Conservation (phyloP, 2,888 invertebrate genomes). For the Harpalus rufipes region DNA sequence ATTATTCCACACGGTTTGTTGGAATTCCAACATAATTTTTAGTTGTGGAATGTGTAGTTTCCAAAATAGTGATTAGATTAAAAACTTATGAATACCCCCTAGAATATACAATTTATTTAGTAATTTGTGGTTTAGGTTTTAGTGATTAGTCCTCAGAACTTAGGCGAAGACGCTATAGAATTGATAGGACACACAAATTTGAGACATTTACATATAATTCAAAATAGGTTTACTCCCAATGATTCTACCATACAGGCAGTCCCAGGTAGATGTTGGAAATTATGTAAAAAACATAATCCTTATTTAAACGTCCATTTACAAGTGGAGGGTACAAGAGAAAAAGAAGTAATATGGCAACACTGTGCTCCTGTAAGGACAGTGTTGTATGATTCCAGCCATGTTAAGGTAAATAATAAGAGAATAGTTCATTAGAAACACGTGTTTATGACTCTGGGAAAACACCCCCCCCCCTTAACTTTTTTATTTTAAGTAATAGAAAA, state of each 20-base stretch:
- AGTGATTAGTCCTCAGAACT: conserved; percentile 85
- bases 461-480: too few relatives aligned
- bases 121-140: conserved; percentile 77
- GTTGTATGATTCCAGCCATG: conserved; percentile 82
- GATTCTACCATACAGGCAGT: conserved; percentile 79
- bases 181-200: conserved; percentile 83
- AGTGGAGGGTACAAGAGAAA: conserved; percentile 81
- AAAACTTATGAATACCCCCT: too few relatives aligned
- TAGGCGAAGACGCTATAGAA: conserved; percentile 85
- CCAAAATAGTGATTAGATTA: too few relatives aligned
- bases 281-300: conserved; percentile 80
- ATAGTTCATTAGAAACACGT: too few relatives aligned
- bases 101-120: not conserved
- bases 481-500: too few relatives aligned
- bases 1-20: too few relatives aligned
- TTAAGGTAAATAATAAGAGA: conserved; percentile 76
- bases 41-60: too few relatives aligned
- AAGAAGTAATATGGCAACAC: conserved; percentile 83
- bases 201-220: conserved; percentile 85
- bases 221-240: conserved; percentile 84
- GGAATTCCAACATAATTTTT: too few relatives aligned
- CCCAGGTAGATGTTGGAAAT: conserved; percentile 77
- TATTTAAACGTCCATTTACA: conserved; percentile 84
- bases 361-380: conserved; percentile 84
- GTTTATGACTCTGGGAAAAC: too few relatives aligned